A percentile compares a stretch with the other conserved stretches of the same genome.
Evolutionary conservation across 2,888 invertebrate species (phyloP).

Genomic region (Hyposoter dolosus): DNA sequence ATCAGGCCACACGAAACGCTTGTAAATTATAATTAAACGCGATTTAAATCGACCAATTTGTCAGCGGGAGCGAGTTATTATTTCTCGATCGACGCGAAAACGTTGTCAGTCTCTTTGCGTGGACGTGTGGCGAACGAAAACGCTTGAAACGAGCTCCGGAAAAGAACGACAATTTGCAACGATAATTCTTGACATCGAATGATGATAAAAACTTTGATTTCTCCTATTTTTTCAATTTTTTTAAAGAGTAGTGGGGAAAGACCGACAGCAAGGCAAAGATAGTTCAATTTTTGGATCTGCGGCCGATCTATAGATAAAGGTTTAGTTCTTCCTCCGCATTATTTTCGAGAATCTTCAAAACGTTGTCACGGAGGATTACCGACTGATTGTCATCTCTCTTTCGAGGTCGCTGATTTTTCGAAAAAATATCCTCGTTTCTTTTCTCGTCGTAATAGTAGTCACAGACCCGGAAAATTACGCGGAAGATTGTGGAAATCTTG

Average conservation of each 20-base stretch:
- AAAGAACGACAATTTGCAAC: not conserved
- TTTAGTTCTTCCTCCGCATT: not conserved
- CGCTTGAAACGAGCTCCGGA: not conserved
- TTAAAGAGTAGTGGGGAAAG: not conserved
- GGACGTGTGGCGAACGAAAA: not conserved
- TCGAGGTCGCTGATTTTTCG: not conserved
- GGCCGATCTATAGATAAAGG: not conserved
- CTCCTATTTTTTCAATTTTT: not conserved
- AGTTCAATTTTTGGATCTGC: not conserved
- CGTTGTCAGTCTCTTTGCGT: not conserved
- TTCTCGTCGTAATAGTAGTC: not conserved
- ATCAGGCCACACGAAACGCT: not conserved
- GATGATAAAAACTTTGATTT: not conserved
- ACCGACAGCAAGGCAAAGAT: not conserved
- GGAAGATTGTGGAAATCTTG: not conserved
- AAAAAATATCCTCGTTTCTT: not conserved
- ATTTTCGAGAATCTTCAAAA: not conserved
- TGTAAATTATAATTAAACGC: slow-evolving; percentile 11
- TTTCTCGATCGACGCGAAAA: not conserved
- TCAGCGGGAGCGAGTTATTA: slow-evolving; percentile 1
- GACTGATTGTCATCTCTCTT: slow-evolving; percentile 10
- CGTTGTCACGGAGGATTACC: not conserved
- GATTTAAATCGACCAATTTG: not conserved
- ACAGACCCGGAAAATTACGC: not conserved
- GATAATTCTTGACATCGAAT: not conserved